Base-by-base conservation (phyloP, 2,113 vertebrate genomes). In the Phocoena sinus region DNA sequence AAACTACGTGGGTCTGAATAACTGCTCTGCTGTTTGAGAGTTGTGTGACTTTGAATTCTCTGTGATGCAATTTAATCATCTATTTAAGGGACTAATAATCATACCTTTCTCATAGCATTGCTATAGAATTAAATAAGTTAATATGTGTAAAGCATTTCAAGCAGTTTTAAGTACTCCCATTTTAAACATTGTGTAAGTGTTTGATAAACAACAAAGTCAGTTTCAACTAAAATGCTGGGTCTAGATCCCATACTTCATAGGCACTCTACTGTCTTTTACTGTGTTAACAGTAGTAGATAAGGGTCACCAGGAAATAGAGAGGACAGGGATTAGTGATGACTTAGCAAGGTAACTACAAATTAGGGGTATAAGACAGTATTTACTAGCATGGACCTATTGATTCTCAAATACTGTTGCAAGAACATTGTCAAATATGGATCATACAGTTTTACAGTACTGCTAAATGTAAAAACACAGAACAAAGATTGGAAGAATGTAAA, bases 401-500 rank as follows among this genome's bases (percentile, higher is more conserved):
- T 83, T 95, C 56, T 60, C 79, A 95, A 89, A 28, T 12, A 87
- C 20, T 21, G 2, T 18, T 70, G 8, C 18, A 79, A 50, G 74
- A 74, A n/a, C 81, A 93, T 60, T 36, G 79, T 94, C 62, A 89
- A 71, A 81, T 62, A 92, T 20, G n/a, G 8, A 65, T 68, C 53
- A 79, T 77, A 38, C 3, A 12, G 4, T 44, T 67, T 74, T 67
- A 93, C 17, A 74, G 70, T 65, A 26, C n/a, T 74, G 21, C 56
- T 77, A 58, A 58, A 63, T 85, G 84, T 74, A 74, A 91, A 85
- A 92, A 63, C 25, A 74, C 31, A 33, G 38, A 93, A 83, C 85
- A 91, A 96, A 89, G 36, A 12, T 2, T 56, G 15, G 31, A 92
- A 96, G 56, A 95, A 93, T 70, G 44, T 80, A 96, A 94, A 95